Evolutionary conservation across 2,113 vertebrate genomes (phyloP).

Genomic region (Daboia siamensis): DNA sequence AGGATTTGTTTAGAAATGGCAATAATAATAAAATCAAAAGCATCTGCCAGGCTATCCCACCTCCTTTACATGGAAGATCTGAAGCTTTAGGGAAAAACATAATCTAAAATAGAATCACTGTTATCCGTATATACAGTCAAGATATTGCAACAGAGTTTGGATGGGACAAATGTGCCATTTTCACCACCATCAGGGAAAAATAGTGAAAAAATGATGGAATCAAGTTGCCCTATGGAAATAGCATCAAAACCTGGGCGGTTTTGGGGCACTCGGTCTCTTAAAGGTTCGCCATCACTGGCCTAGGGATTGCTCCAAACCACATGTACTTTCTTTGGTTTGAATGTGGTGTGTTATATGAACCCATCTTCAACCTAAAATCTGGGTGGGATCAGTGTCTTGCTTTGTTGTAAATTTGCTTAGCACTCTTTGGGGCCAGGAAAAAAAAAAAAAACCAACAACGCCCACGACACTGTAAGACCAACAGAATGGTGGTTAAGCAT

Average conservation of each 20-base stretch:
- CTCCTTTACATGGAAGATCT: background rate
- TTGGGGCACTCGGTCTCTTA: no score
- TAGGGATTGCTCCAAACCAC: background rate
- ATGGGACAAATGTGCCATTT: background rate
- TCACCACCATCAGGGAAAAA: background rate
- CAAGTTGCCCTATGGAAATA: background rate
- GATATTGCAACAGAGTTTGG: background rate
- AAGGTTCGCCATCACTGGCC: background rate
- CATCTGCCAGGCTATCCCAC: background rate
- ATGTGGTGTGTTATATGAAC: background rate
- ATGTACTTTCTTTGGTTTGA: background rate
- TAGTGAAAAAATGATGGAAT: background rate
- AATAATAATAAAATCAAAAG: background rate
- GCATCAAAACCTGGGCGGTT: background rate
- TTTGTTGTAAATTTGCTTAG: background rate
- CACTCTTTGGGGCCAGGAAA: background rate
- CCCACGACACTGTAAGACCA: background rate
- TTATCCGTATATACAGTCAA: background rate
- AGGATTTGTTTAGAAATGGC: background rate
- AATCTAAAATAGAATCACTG: background rate
- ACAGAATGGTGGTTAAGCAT: background rate
- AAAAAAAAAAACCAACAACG: background rate
- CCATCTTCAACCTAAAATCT: background rate
- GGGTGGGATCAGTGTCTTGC: background rate
- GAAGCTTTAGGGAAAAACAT: background rate